These are phyloP conservation scores for Xiphophorus maculatus DNA, from an alignment of 2,113 vertebrate species.

Conservation along the genomic window DNA sequence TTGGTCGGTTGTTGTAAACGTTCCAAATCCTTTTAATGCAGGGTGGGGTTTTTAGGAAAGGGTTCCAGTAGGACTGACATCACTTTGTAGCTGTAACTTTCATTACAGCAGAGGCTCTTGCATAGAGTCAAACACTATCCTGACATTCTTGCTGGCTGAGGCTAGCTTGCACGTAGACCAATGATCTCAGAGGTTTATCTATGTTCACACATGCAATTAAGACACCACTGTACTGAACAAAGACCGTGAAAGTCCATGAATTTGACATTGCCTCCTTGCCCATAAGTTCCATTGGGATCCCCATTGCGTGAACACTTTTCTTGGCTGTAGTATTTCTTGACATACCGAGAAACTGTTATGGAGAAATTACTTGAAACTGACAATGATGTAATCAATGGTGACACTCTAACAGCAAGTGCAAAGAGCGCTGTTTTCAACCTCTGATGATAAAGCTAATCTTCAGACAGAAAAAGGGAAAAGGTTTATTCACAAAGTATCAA, in stretches of 20 bases:
- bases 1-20: constrained; percentile 15
- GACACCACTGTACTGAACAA: constrained; percentile 39
- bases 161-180: constrained; percentile 37
- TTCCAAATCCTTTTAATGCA: constrained; percentile 33
- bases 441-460: constrained; percentile 18
- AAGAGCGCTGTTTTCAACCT: constrained; percentile 37
- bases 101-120: constrained; percentile 43
- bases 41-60: constrained; percentile 58
- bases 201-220: constrained; percentile 31
- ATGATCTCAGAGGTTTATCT: constrained; percentile 46
- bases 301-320: constrained; percentile 58
- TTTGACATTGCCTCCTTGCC: constrained; percentile 48
- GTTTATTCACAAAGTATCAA: not conserved
- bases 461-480: not conserved
- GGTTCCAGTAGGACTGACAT: constrained; percentile 65
- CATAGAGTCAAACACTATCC: constrained; percentile 63
- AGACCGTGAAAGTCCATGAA: constrained; percentile 54
- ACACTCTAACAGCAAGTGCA: constrained; percentile 47
- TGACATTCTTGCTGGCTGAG: constrained; percentile 67
- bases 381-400: constrained; percentile 65
- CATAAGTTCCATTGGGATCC: constrained; percentile 59
- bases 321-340: constrained; percentile 50
- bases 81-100: constrained; percentile 67
- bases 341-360: constrained; percentile 72
- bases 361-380: constrained; percentile 44